Evolutionary conservation across 2,888 invertebrate genomes (phyloP).

Genomic region (Lochmaea capreae): DNA sequence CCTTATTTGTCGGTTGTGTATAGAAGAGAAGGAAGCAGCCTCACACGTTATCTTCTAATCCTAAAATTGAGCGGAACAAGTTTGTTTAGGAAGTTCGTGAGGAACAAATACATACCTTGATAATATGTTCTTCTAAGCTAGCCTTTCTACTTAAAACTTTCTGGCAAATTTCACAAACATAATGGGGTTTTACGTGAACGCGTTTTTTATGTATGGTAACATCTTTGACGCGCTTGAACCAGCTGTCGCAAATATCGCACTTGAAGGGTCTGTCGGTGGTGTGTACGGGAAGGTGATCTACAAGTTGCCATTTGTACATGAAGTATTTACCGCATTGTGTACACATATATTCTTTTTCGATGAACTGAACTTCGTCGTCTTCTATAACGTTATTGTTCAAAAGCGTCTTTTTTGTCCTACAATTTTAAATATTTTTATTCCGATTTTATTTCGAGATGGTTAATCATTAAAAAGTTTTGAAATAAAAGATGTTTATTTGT

Average conservation of each 20-base stretch:
- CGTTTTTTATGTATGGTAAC: slow-evolving; percentile 13
- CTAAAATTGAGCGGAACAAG: too few relatives aligned
- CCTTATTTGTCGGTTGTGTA: too few relatives aligned
- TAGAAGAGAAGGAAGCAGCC: too few relatives aligned
- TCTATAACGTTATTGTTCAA: background rate
- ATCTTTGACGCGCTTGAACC: slow-evolving; percentile 2
- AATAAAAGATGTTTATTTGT: background rate
- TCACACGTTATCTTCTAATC: too few relatives aligned
- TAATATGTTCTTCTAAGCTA: background rate
- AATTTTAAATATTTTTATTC: slow-evolving; percentile 8
- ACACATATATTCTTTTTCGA: slow-evolving; percentile 38
- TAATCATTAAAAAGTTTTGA: background rate
- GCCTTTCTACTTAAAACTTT: slow-evolving; percentile 1
- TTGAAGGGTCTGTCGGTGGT: slow-evolving; percentile 45
- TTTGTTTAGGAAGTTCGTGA: too few relatives aligned
- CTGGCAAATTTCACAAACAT: background rate
- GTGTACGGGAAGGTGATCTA: slow-evolving; percentile 60
- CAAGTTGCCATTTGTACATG: slow-evolving; percentile 67
- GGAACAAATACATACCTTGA: slow-evolving; percentile 1
- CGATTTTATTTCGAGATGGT: background rate
- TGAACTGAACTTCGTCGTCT: background rate
- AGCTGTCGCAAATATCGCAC: slow-evolving; percentile 46
- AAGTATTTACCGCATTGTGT: slow-evolving; percentile 67
- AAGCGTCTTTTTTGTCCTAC: background rate
- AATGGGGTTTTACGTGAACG: background rate